Evolutionary conservation across 2,797 vertebrate genomes (phyloP), one percentile per base, ranked within the genome.

Genomic region (Phalanger gymnotis): DNA sequence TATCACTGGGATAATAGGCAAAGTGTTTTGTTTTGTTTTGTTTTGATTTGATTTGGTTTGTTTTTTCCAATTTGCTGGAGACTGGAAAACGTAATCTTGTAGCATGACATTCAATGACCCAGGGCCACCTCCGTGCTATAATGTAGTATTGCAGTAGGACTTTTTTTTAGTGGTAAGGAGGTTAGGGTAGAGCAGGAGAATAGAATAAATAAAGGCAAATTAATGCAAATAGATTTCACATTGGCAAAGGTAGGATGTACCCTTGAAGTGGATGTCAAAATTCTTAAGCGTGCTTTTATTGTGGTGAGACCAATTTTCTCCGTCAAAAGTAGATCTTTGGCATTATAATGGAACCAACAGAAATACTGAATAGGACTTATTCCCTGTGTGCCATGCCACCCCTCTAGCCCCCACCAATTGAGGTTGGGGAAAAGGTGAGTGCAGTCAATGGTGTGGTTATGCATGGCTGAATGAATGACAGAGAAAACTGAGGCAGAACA

Each of bases 151-250:
- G 31, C 4, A 73, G 34, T n/a, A 22, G 61, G 16, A 73, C 34
- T 19, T 55, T 25, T 40, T 73, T 81, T 81, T 81, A 81, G 73
- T 47, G 40, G 22, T 0, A 11, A 27, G n/a, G 2, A 7, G 22
- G 7, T 7, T 4, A 31, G 40, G 19, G 22, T 81, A 31, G 40
- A 81, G 0, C 6, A 81, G 73, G 22, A 47, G 73, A 40, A 47
- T 47, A 27, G 73, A 2, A 58, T 91, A 57, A 97, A 97, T 96
- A 94, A 94, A 97, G 96, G 97, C 93, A 98, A 97, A 97, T 97
- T 54, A 94, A 94, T 97, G 91, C 95, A 97, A 97, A 97, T 95
- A 94, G 54, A 47, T 93, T 94, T 11, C 66, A 94, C 51, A 95
- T 0, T 90, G 95, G 96, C 90, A 96, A 94, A 94, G 25, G 55